Percentiles rank a stretch among this genome's conserved stretches.
These are phyloP conservation scores for Drosophila arawakana DNA, from an alignment of 1,140 invertebrate genomes.

Conservation along the genomic window DNA sequence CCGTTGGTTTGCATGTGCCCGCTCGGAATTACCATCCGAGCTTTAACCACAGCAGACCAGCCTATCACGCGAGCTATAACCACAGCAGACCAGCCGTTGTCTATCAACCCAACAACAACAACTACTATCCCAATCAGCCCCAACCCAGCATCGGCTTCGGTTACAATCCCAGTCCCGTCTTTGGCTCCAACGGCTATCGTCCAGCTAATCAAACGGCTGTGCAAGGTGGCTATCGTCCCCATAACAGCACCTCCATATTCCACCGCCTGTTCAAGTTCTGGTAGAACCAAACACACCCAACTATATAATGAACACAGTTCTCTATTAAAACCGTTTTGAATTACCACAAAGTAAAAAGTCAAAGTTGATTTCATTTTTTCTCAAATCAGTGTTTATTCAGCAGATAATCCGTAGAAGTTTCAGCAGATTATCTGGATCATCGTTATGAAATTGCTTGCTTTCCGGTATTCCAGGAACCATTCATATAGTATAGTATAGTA, in stretches of 20 bases:
- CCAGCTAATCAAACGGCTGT: not conserved
- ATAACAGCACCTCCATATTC: slow-evolving; percentile 5
- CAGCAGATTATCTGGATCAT: slow-evolving; percentile 55
- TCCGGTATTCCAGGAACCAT: slow-evolving; percentile 78
- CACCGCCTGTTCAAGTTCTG: slow-evolving; percentile 34
- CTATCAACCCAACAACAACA: not conserved
- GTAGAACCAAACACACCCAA: not conserved
- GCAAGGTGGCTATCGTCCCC: slow-evolving; percentile 5
- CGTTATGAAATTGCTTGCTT: slow-evolving; percentile 53
- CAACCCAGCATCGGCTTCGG: slow-evolving; percentile 11
- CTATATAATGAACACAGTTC: not conserved
- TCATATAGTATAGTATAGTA: slow-evolving; percentile 19
- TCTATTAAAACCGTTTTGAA: not conserved
- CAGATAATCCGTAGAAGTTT: slow-evolving; percentile 25
- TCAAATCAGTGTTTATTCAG: slow-evolving; percentile 36
- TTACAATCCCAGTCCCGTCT: slow-evolving; percentile 1
- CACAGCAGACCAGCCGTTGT: not conserved
- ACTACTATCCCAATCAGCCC: not conserved
- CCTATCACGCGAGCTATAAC: slow-evolving; percentile 8
- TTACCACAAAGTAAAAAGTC: slow-evolving; percentile 7
- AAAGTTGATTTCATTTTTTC: slow-evolving; percentile 28
- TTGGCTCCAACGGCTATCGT: not conserved
- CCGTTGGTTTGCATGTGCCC: slow-evolving; percentile 9
- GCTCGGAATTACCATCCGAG: slow-evolving; percentile 27
- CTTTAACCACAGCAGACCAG: slow-evolving; percentile 8